Evolutionary conservation across 2,113 vertebrate genomes (phyloP).

Genomic region (Pelobates fuscus): DNA sequence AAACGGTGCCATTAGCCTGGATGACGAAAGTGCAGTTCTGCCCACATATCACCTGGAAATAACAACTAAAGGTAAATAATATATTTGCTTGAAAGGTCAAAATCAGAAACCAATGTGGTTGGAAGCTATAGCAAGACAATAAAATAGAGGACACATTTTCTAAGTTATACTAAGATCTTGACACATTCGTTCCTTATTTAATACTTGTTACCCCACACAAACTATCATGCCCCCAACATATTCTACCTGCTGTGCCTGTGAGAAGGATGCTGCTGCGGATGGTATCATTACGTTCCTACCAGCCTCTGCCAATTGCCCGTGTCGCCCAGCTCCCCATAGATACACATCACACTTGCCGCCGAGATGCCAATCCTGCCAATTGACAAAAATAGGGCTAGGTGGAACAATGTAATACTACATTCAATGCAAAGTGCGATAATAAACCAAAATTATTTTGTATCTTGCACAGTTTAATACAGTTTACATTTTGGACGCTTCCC

Average conservation of each 20-base stretch:
- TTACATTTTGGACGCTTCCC: background rate
- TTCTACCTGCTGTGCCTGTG: slow-evolving; percentile 91
- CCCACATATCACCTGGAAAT: slow-evolving; percentile 74
- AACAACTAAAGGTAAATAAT: background rate
- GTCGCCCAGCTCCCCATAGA: slow-evolving; percentile 93
- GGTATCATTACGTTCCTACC: slow-evolving; percentile 94
- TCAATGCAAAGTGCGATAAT: background rate
- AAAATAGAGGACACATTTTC: too few species aligned
- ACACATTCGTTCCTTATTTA: too few species aligned
- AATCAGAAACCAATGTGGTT: too few species aligned
- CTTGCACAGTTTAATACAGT: too few species aligned
- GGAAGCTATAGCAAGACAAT: too few species aligned
- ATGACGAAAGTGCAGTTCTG: slow-evolving; percentile 84
- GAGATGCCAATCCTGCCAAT: slow-evolving; percentile 89
- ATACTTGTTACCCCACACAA: too few species aligned
- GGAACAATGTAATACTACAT: slow-evolving; percentile 40
- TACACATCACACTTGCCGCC: slow-evolving; percentile 94
- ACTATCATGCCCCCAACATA: too few species aligned
- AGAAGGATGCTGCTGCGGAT: slow-evolving; percentile 85
- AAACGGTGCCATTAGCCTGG: slow-evolving; percentile 78
- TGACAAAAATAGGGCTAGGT: too few species aligned
- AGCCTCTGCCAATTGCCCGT: slow-evolving; percentile 92
- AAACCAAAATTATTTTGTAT: too few species aligned
- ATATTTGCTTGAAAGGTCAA: background rate
- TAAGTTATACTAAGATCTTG: too few species aligned